Evolutionary conservation across 2,888 invertebrate genomes (phyloP), one percentile per base, ranked within the genome.

Genomic region (Lydus trimaculatus): DNA sequence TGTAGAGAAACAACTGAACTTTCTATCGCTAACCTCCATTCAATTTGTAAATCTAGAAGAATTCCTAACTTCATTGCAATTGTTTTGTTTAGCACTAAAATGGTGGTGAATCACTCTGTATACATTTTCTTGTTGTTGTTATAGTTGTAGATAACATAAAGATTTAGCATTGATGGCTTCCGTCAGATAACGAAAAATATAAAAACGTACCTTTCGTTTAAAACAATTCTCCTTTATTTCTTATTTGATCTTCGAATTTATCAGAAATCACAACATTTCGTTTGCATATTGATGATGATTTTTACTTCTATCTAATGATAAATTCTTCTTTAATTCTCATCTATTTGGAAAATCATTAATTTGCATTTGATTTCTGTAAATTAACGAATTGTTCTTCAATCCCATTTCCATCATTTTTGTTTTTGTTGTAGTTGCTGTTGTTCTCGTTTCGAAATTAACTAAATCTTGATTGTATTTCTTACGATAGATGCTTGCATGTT

Each of bases 401-500:
- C 69, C 76, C 48, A 74, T 70, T 31, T 81, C 78, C 56, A 71
- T 75, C 33, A 66, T 64, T 52, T 75, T 72, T 62, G 66, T 66
- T 58, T 72, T 76, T 28, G 43, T 43, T 62, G 69, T 48, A 20
- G 64, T 70, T 72, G 31, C 72, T 48, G 48, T 70, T 13, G 75
- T 72, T 43, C 17, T 33, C 28, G n/a, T 9, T 28, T 79, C 79
- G 23, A 77, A 67, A 17, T 73, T 71, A 20, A 81, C 73, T 65
- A 80, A 69, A 56, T 83, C 82, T 52, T 78, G 78, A 31, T 77
- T 79, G 63, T 78, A 79, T 63, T 79, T 79, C 20, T 76, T 75
- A 4, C 82, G 71, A 70, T 82, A 81, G 20, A 80, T 76, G 68
- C 81, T 81, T 33, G 78, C 77, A n/a, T 76, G 74, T 8, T 81